These are phyloP conservation scores for Torymus aiolomorphi DNA, from an alignment of 2,888 invertebrate species.

Conservation along the genomic window DNA sequence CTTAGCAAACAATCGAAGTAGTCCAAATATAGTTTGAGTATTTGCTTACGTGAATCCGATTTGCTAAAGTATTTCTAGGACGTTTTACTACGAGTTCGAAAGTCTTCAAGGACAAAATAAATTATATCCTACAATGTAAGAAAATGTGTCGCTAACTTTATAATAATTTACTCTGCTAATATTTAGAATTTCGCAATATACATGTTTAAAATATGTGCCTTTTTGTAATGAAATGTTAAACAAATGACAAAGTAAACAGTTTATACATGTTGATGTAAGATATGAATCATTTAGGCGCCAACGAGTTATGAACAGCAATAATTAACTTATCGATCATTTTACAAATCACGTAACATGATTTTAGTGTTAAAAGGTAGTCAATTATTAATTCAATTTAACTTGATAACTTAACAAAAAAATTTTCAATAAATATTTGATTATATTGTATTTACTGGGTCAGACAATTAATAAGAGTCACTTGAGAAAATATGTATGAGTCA, in stretches of 20 bases:
- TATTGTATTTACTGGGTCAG: no score
- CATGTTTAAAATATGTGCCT: background rate
- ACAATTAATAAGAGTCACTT: no score
- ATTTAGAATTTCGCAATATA: conserved; percentile 20
- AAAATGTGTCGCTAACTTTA: background rate
- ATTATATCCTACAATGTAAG: conserved; percentile 1
- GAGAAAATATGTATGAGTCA: no score
- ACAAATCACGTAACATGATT: no score
- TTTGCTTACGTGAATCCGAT: conserved; percentile 24
- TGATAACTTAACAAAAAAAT: no score
- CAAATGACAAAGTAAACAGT: background rate
- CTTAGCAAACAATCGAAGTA: conserved; percentile 25
- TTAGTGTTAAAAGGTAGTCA: no score
- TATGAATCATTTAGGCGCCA: background rate
- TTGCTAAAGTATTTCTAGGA: conserved; percentile 29
- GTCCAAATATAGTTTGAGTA: conserved; percentile 7
- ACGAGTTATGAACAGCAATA: no score
- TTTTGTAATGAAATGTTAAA: background rate
- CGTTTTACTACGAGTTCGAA: background rate
- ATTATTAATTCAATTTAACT: no score
- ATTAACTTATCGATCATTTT: no score
- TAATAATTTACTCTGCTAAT: background rate
- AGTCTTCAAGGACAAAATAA: conserved; percentile 36
- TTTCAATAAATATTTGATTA: no score
- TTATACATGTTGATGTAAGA: background rate